These are phyloP conservation scores for Thecocarcelia acutangulata DNA, from an alignment of 2,888 invertebrate genomes.

Conservation along the genomic window DNA sequence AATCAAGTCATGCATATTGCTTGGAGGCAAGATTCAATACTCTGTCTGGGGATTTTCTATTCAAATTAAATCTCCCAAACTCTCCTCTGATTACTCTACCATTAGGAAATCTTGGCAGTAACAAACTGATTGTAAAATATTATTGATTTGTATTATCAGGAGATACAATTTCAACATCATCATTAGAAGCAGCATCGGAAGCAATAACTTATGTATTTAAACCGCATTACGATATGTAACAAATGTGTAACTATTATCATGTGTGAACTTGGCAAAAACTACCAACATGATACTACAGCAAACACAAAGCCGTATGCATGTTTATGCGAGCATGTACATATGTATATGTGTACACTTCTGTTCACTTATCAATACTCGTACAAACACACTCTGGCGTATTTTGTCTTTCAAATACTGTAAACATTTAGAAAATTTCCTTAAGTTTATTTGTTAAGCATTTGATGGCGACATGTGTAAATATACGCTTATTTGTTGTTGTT, in stretches of 20 bases:
- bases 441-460: constrained; percentile 56
- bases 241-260: constrained; percentile 46
- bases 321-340: no score
- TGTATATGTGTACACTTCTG: neutral
- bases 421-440: constrained; percentile 33
- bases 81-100: neutral
- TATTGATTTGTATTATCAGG: constrained; percentile 33
- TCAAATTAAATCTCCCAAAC: neutral
- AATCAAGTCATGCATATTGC: no score
- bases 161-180: constrained; percentile 34
- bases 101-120: neutral
- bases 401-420: constrained; percentile 2
- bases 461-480: constrained; percentile 61
- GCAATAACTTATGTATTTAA: neutral
- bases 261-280: constrained; percentile 50
- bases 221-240: constrained; percentile 33
- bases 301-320: neutral
- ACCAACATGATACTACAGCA: constrained; percentile 46
- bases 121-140: neutral
- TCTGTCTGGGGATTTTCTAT: neutral
- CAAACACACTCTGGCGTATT: neutral
- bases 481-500: constrained; percentile 47
- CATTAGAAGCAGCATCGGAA: constrained; percentile 5
- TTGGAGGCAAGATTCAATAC: no score
- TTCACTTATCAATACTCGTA: neutral